phyloP scores from a whole-genome alignment of 2,888 invertebrate genomes.

The Tetramorium bicarinatum region DNA sequence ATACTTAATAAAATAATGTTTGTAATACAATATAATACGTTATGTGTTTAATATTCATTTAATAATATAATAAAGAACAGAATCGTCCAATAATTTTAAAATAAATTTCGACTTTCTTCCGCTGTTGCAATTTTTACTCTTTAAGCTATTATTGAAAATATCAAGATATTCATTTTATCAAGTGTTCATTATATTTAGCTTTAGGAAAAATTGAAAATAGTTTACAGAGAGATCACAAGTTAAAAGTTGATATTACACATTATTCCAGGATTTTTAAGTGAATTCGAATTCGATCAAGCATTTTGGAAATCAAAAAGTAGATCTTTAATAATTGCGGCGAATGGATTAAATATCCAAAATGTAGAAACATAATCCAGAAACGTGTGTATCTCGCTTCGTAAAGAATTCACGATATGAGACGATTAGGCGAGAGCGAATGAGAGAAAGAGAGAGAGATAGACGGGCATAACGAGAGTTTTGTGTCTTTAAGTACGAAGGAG shows the following conservation, averaged over 20 bases:
- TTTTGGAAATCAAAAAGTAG: background rate
- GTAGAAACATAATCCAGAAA: background rate
- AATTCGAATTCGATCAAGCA: background rate
- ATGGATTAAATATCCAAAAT: background rate
- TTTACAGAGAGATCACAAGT: background rate
- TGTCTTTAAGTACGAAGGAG: constrained; percentile 54
- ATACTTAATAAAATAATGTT: background rate
- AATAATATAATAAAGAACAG: background rate
- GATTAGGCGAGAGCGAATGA: constrained; percentile 1
- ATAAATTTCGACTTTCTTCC: background rate
- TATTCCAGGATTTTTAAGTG: background rate
- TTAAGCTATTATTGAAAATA: background rate
- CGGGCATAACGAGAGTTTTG: constrained; percentile 36
- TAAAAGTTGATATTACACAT: background rate
- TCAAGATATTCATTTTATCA: background rate
- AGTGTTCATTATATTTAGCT: background rate
- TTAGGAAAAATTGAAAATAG: background rate
- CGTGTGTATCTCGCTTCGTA: background rate
- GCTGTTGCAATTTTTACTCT: background rate
- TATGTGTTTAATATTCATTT: background rate
- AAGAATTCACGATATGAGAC: constrained; percentile 10
- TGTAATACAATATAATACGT: background rate
- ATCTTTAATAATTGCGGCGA: background rate
- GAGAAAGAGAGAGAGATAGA: background rate
- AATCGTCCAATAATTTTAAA: background rate